These are phyloP conservation scores for Thaumatotibia leucotreta DNA, from an alignment of 1,140 invertebrate genomes.

Conservation along the genomic window DNA sequence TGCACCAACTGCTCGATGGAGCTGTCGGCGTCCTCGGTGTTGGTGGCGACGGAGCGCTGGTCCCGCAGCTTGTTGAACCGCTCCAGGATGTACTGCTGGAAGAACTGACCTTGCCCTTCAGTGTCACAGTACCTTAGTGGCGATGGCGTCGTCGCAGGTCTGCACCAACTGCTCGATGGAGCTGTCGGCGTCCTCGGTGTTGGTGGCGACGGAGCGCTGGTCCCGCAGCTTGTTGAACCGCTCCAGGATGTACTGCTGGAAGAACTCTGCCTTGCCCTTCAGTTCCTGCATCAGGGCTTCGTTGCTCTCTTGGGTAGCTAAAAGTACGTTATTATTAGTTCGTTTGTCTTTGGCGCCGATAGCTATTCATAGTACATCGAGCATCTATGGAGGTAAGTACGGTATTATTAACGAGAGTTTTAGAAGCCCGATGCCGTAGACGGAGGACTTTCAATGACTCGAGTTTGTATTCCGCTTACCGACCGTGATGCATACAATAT, in stretches of 20 bases:
- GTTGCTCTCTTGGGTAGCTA: slow-evolving; percentile 67
- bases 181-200: slow-evolving; percentile 34
- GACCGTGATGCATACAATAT: no score
- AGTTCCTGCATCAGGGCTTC: slow-evolving; percentile 73
- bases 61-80: slow-evolving; percentile 50
- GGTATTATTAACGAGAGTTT: no score
- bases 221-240: slow-evolving; percentile 51
- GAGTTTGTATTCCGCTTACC: no score
- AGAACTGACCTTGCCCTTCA: no score
- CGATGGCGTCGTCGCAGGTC: slow-evolving; percentile 37
- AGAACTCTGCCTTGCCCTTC: slow-evolving; percentile 75
- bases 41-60: slow-evolving; percentile 43
- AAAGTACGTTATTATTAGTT: no score
- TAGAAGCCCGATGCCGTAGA: no score
- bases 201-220: slow-evolving; percentile 44
- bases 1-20: slow-evolving; percentile 21
- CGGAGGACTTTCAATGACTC: no score
- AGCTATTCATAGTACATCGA: no score
- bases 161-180: slow-evolving; percentile 21
- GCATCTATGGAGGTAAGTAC: no score
- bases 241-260: slow-evolving; percentile 74
- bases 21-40: slow-evolving; percentile 33
- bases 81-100: slow-evolving; percentile 69
- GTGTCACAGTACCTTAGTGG: slow-evolving; percentile 57
- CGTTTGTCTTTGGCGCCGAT: no score